Percentiles rank a stretch among this genome's conserved stretches.
Evolutionary conservation across 2,113 vertebrate genomes (phyloP).

Genomic region (Carassius carassius): DNA sequence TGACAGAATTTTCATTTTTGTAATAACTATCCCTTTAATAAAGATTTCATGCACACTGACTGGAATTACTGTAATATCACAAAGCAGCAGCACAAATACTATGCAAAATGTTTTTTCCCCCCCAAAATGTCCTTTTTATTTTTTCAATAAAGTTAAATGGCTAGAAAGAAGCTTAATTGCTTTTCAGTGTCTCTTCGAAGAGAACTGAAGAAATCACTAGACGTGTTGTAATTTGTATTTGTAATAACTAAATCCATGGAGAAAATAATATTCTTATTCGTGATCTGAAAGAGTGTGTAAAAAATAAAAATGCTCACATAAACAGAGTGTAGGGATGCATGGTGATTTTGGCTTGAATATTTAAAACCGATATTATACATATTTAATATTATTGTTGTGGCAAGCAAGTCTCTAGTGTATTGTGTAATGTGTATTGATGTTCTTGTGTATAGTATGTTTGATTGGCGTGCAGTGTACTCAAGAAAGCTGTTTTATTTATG

Average conservation of each 20-base stretch:
- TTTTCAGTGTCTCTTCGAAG: background rate
- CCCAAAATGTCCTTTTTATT: too few species aligned
- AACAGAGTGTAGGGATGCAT: background rate
- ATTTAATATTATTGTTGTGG: background rate
- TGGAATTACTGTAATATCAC: background rate
- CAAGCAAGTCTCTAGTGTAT: background rate
- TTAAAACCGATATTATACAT: background rate
- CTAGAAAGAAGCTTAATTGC: background rate
- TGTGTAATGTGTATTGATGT: background rate
- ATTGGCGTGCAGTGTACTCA: background rate
- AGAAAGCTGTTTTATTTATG: background rate
- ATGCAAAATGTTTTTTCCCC: background rate
- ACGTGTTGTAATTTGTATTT: background rate
- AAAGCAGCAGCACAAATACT: background rate
- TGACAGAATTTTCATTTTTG: background rate
- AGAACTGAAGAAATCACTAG: background rate
- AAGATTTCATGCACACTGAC: background rate
- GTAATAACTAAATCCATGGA: background rate
- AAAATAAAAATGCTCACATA: background rate
- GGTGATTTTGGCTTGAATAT: background rate
- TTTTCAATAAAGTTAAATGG: background rate
- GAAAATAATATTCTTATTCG: too few species aligned
- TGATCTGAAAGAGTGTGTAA: background rate
- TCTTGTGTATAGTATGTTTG: background rate
- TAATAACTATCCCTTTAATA: background rate